phyloP scores from a whole-genome alignment of 2,113 vertebrate genomes.

The Bungarus multicinctus region DNA sequence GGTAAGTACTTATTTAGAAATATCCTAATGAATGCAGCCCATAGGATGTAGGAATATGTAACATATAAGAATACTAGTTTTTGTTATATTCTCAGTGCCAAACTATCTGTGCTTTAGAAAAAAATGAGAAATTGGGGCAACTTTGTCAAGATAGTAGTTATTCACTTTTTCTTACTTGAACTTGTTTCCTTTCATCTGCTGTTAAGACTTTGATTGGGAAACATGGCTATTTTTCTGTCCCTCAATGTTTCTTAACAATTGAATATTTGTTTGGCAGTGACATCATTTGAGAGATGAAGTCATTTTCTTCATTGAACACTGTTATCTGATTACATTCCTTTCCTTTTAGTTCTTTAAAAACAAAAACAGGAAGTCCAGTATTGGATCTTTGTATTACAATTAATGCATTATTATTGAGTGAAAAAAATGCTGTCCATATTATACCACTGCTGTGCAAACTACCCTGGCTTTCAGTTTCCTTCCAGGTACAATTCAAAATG shows the following conservation, averaged over 20 bases:
- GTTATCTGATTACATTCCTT: not conserved
- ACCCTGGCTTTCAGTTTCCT: not conserved
- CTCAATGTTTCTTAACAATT: not conserved
- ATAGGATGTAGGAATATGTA: not conserved
- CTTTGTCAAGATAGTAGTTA: too few relatives aligned
- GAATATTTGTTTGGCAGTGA: not conserved
- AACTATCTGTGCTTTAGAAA: not conserved
- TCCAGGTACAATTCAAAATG: not conserved
- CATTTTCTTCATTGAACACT: not conserved
- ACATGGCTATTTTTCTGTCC: not conserved
- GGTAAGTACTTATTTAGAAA: not conserved
- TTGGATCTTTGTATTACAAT: not conserved
- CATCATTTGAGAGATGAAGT: not conserved
- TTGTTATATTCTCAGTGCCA: not conserved
- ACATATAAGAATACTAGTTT: not conserved
- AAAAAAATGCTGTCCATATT: not conserved
- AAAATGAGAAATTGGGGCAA: not conserved
- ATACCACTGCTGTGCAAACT: not conserved
- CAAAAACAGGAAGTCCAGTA: not conserved
- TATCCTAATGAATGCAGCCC: not conserved
- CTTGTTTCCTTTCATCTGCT: not conserved
- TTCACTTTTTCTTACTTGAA: not conserved
- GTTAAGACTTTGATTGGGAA: not conserved
- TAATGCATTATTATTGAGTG: not conserved
- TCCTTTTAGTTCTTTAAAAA: not conserved